Percentiles rank a stretch among this genome's conserved stretches.
Evolutionary conservation across 2,888 invertebrate genomes (phyloP).

Genomic region (Rotaria sp.): DNA sequence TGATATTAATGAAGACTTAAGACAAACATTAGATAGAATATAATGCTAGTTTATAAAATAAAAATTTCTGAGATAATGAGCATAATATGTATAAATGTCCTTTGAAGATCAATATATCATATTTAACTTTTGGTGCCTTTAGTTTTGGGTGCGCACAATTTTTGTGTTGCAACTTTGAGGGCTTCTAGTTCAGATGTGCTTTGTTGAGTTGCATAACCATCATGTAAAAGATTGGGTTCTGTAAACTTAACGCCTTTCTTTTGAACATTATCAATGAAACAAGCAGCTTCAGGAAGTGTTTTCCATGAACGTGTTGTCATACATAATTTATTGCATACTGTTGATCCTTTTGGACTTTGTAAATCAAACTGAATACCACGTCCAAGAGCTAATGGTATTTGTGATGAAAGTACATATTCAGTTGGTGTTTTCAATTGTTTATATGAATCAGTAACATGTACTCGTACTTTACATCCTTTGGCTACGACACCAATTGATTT

Average conservation of each 20-base stretch:
- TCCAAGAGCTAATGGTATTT: neutral
- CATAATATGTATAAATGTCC: no score
- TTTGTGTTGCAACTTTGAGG: neutral
- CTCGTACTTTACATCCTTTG: slow-evolving; percentile 12
- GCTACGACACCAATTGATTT: slow-evolving; percentile 6
- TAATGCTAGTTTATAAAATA: no score
- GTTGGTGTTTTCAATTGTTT: slow-evolving; percentile 20
- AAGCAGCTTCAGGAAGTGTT: neutral
- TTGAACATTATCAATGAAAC: slow-evolving; percentile 17
- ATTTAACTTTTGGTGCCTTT: neutral
- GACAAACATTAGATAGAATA: no score
- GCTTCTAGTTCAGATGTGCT: neutral
- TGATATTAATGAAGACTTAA: no score
- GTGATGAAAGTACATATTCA: neutral
- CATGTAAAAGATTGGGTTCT: neutral
- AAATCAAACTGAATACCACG: slow-evolving; percentile 3
- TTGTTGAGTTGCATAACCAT: neutral
- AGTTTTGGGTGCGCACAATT: neutral
- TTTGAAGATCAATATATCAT: no score
- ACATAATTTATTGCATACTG: slow-evolving; percentile 22
- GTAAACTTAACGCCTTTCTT: neutral
- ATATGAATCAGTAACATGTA: neutral
- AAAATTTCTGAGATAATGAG: no score
- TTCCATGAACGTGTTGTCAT: neutral
- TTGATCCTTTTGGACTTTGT: neutral